Evolutionary conservation across 2,113 vertebrate species (phyloP), one percentile per base, ranked within the genome.

Genomic region (Megaceryle torquata): DNA sequence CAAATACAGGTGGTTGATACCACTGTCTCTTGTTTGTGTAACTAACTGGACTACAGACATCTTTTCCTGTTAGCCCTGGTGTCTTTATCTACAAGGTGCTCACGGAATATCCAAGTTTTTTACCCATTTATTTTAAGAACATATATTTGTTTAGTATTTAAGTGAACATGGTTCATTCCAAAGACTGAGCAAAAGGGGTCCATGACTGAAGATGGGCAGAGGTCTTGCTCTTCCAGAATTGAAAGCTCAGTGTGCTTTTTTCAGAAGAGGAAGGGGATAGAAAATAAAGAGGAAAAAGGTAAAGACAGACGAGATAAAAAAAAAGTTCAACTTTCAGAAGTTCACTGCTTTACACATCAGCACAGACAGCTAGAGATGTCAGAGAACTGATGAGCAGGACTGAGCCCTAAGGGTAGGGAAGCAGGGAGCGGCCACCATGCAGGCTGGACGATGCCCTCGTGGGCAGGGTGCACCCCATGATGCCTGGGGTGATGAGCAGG

Each of bases 391-490:
- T 44, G 12, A 2, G 2, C 39, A n/a, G 15, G 21, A 57, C 31
- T 80, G 63, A 26, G 84, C 25, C 44, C 22, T 7, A 43, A 41
- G 25, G 29, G 56, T 3, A 22, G 20, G 17, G 24, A 28, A 87
- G 33, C 10, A 0, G 2, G 7, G 6, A 60, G 16, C 1, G 1
- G 35, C 72, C 1, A 1, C 8, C 21, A 28, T 0, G 2, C 5
- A 56, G 56, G 15, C 9, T 41, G 33, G 13, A 25, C 1, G 2
- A 57, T 84, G 61, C 37, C 25, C n/a, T 43, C 0, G 0, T 4
- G 20, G 43, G 28, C 33, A 56, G 33, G 26, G 13, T 53, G 10
- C 25, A 63, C 28, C 48, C 44, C 33, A 9, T 0, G 0, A 37
- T 28, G 21, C 39, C n/a, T 25, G n/a, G 50, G 21, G 8, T 13